A percentile compares a stretch with the other conserved stretches of the same genome.
Evolutionary conservation across 2,113 vertebrate genomes (phyloP).

Genomic region (Serinus canaria): DNA sequence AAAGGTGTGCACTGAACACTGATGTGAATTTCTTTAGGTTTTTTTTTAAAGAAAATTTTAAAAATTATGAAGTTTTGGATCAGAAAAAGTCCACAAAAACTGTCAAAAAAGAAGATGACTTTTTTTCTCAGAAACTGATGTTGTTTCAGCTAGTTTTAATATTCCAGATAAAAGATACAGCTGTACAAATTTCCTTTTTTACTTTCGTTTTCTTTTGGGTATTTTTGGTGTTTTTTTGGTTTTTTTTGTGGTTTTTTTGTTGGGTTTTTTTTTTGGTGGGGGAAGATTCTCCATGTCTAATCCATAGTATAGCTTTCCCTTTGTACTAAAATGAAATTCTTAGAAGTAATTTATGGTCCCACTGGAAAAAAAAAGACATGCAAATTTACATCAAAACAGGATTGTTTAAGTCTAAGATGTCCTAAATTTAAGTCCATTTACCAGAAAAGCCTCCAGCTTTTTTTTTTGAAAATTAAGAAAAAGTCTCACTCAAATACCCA

Average conservation of each 20-base stretch:
- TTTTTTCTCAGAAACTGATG: not conserved
- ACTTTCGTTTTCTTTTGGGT: not conserved
- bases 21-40: not conserved
- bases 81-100: not conserved
- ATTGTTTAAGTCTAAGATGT: not conserved
- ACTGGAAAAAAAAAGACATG: not conserved
- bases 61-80: not conserved
- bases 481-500: not conserved
- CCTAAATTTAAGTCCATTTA: not conserved
- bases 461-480: not conserved
- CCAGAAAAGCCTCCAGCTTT: not conserved
- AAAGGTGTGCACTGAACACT: not conserved
- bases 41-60: not conserved
- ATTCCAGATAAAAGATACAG: not conserved
- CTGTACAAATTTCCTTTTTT: not conserved
- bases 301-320: not conserved
- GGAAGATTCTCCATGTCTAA: not conserved
- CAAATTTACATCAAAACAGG: not conserved
- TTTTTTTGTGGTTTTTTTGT: too few relatives aligned
- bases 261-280: rapidly evolving
- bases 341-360: not conserved
- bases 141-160: not conserved
- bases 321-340: not conserved
- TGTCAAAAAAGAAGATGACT: not conserved
- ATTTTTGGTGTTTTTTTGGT: too few relatives aligned